Percentiles rank a stretch among this genome's conserved stretches.
These are phyloP conservation scores for Napeogenes inachia DNA, from an alignment of 2,888 invertebrate species.

Conservation along the genomic window DNA sequence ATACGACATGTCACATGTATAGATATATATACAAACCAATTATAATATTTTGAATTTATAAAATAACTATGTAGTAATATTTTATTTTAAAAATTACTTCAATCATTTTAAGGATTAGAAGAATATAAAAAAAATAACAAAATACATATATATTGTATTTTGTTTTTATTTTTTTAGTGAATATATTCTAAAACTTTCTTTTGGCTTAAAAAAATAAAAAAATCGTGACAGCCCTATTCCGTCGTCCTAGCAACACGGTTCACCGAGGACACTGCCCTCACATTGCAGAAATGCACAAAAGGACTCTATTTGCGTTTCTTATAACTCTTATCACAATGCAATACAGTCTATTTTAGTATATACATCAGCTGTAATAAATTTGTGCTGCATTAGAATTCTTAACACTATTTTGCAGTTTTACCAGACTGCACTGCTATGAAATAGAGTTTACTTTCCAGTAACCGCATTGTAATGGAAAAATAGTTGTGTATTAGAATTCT, in stretches of 20 bases:
- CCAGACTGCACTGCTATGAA: neutral
- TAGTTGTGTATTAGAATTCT: slow-evolving; percentile 25
- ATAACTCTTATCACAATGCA: slow-evolving; percentile 29
- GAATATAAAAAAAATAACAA: too few relatives aligned
- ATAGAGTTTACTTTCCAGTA: slow-evolving; percentile 36
- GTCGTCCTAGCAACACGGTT: slow-evolving; percentile 62
- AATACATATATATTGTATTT: too few relatives aligned
- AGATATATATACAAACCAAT: slow-evolving; percentile 10
- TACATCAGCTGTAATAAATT: slow-evolving; percentile 21
- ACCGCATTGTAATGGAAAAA: slow-evolving; percentile 10
- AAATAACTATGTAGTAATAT: neutral
- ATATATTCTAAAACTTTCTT: slow-evolving; percentile 20
- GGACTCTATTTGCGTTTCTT: slow-evolving; percentile 26
- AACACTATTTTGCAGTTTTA: slow-evolving; percentile 14
- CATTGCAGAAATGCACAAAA: slow-evolving; percentile 43
- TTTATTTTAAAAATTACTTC: too few relatives aligned
- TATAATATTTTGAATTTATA: neutral
- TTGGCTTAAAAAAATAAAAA: slow-evolving; percentile 39
- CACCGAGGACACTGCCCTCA: slow-evolving; percentile 66
- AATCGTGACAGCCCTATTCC: slow-evolving; percentile 66
- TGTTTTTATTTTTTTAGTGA: too few relatives aligned
- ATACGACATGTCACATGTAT: slow-evolving; percentile 43
- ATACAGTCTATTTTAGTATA: slow-evolving; percentile 31
- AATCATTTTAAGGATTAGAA: too few relatives aligned
- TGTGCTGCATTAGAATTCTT: slow-evolving; percentile 31